Percentiles rank a stretch among this genome's conserved stretches.
These are phyloP conservation scores for Brevipalpus yothersi DNA, from an alignment of 1,140 invertebrate species.

Conservation along the genomic window DNA sequence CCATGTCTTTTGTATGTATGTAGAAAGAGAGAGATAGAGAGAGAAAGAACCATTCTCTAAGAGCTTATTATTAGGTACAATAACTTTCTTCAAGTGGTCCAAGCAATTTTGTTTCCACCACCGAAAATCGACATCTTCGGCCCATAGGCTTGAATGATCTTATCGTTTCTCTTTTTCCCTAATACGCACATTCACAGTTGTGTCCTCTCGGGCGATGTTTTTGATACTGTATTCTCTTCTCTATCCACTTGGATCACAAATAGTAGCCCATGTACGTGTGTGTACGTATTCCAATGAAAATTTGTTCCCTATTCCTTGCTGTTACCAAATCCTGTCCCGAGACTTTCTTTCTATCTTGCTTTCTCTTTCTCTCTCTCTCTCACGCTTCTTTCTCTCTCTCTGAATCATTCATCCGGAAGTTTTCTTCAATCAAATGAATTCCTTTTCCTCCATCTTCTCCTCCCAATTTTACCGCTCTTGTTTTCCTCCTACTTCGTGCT, in stretches of 20 bases:
- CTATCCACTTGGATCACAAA: not conserved
- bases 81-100: too few relatives aligned
- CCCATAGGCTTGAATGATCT: too few relatives aligned
- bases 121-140: too few relatives aligned
- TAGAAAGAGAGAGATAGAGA: too few relatives aligned
- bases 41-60: too few relatives aligned
- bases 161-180: not conserved
- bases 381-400: not conserved
- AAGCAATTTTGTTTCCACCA: too few relatives aligned
- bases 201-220: not conserved
- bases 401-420: not conserved
- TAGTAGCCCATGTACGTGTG: not conserved
- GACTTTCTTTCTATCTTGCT: not conserved
- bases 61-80: too few relatives aligned
- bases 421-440: constrained; percentile 1
- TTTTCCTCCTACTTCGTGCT: not conserved
- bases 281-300: not conserved
- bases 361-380: not conserved
- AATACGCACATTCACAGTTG: not conserved
- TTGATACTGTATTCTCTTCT: not conserved
- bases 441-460: not conserved
- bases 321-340: not conserved
- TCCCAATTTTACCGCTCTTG: not conserved
- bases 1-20: too few relatives aligned
- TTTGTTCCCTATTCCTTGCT: not conserved